These are phyloP conservation scores for Eutrigla gurnardus DNA, from an alignment of 2,797 vertebrate genomes.

Conservation along the genomic window DNA sequence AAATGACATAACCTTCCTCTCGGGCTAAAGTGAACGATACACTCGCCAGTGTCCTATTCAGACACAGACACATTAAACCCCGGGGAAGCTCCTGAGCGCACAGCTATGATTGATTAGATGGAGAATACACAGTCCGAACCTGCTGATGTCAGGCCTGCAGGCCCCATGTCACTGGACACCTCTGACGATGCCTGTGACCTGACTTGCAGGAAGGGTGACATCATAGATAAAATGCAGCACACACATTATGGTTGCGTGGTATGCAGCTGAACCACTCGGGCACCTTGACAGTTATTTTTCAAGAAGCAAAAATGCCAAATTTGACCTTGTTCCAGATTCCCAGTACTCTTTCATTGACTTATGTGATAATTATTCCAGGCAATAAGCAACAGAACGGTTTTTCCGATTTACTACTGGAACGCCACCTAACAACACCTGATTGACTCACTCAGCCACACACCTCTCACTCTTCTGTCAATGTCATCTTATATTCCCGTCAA, in stretches of 20 bases:
- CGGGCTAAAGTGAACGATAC: conserved; percentile 8
- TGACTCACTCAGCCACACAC: neutral
- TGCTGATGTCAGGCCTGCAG: conserved; percentile 61
- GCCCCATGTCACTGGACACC: conserved; percentile 52
- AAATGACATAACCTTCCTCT: conserved; percentile 16
- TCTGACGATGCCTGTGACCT: conserved; percentile 53
- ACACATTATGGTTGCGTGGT: neutral
- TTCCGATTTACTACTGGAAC: neutral
- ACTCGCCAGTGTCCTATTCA: neutral
- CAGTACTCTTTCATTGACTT: neutral
- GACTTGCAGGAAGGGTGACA: conserved; percentile 14
- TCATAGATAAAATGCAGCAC: conserved; percentile 20
- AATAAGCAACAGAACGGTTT: neutral
- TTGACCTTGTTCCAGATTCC: neutral
- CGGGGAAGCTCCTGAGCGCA: conserved; percentile 8
- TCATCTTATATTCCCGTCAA: neutral
- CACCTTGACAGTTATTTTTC: neutral
- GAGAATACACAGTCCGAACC: conserved; percentile 22
- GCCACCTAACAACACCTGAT: neutral
- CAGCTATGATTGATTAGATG: conserved; percentile 46
- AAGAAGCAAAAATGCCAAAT: neutral
- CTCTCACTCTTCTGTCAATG: neutral
- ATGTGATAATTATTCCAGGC: neutral
- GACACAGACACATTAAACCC: conserved; percentile 14
- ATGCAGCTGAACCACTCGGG: neutral